Percentiles rank a stretch among this genome's conserved stretches.
Evolutionary conservation across 2,888 invertebrate genomes (phyloP).

Genomic region (Zygothrica quintamaculata): DNA sequence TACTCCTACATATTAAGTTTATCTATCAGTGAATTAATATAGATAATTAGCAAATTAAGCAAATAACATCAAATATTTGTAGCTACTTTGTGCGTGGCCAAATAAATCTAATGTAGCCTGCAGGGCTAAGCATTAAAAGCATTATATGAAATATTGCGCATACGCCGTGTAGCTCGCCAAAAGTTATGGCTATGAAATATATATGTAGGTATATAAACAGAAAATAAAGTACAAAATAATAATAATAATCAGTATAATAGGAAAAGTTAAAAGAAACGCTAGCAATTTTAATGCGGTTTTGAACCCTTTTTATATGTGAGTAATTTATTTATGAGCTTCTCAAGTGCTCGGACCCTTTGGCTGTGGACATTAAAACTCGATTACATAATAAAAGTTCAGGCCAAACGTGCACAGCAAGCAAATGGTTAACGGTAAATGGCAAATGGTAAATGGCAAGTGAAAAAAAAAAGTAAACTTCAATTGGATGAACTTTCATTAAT

Average conservation of each 20-base stretch:
- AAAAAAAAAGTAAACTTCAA: slow-evolving; percentile 7
- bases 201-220: background rate
- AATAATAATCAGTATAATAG: slow-evolving; percentile 53
- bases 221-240: slow-evolving; percentile 14
- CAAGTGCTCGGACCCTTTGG: slow-evolving; percentile 34
- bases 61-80: too few species aligned
- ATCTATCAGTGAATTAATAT: too few species aligned
- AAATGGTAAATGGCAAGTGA: too few species aligned
- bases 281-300: slow-evolving; percentile 53
- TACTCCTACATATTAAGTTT: too few species aligned
- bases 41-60: too few species aligned
- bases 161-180: slow-evolving; percentile 27
- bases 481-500: slow-evolving; percentile 13
- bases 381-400: slow-evolving; percentile 68
- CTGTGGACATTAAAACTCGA: slow-evolving; percentile 68
- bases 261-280: slow-evolving; percentile 51
- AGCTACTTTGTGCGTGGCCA: background rate
- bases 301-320: slow-evolving; percentile 54
- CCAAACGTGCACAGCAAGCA: slow-evolving; percentile 62
- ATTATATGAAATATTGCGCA: slow-evolving; percentile 30
- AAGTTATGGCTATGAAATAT: slow-evolving; percentile 9
- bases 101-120: slow-evolving; percentile 28
- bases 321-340: slow-evolving; percentile 71
- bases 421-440: slow-evolving; percentile 28
- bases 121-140: slow-evolving; percentile 5